Evolutionary conservation across 2,113 vertebrate genomes (phyloP).

Genomic region (Poecile atricapillus): DNA sequence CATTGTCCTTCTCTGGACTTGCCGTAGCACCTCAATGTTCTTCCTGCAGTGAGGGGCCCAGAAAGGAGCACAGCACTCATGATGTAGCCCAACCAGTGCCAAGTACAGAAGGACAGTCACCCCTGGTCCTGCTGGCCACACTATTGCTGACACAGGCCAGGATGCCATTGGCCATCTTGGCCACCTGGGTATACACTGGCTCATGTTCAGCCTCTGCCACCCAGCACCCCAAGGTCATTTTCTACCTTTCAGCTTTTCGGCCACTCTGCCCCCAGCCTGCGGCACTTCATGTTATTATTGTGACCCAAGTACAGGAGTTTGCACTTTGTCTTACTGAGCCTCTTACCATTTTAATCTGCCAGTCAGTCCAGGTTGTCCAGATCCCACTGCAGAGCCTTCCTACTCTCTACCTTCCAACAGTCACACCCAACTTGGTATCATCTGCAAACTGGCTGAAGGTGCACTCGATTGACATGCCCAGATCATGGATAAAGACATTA

Average conservation of each 20-base stretch:
- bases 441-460: neutral
- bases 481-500: neutral
- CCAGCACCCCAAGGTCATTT: neutral
- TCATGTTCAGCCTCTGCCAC: neutral
- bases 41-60: neutral
- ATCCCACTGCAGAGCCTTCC: neutral
- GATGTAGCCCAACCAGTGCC: neutral
- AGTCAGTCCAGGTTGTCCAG: neutral
- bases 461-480: neutral
- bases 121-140: neutral
- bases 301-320: neutral
- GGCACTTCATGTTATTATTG: neutral
- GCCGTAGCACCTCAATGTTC: fast-evolving
- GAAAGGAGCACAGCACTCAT: fast-evolving
- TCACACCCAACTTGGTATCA: no score
- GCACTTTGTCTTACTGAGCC: neutral
- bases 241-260: fast-evolving
- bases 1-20: fast-evolving
- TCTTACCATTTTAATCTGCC: neutral
- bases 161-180: neutral
- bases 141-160: neutral
- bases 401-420: neutral
- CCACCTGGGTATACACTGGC: neutral
- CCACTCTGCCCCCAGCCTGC: no score
- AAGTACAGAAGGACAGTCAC: fast-evolving